A percentile compares a stretch with the other conserved stretches of the same genome.
Conservation (phyloP, 2,797 vertebrate species). For the Enteromius fasciolatus region DNA sequence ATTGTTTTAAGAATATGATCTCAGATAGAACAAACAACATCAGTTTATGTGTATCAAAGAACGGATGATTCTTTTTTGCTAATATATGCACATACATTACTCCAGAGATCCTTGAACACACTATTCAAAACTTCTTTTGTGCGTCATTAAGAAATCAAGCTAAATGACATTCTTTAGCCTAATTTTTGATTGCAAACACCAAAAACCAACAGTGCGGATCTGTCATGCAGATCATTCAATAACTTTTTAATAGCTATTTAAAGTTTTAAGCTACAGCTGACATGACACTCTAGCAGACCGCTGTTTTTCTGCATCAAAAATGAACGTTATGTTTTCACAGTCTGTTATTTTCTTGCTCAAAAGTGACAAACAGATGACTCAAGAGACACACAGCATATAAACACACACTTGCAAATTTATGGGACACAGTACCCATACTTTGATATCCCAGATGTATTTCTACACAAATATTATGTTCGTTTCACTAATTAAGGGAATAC, state of each 20-base stretch:
- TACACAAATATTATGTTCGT: slow-evolving; percentile 54
- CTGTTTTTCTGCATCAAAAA: slow-evolving; percentile 1
- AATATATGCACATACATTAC: background rate
- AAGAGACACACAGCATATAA: slow-evolving; percentile 10
- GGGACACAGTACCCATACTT: slow-evolving; percentile 32
- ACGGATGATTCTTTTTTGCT: background rate
- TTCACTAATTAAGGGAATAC: slow-evolving; percentile 48
- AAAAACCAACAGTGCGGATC: background rate
- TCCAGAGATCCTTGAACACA: background rate
- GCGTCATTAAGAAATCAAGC: background rate
- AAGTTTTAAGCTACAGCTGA: background rate
- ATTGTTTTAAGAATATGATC: background rate
- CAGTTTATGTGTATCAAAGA: background rate
- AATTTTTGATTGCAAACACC: background rate
- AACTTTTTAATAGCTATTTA: background rate
- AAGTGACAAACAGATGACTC: slow-evolving; percentile 43
- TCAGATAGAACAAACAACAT: background rate
- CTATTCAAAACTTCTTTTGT: background rate
- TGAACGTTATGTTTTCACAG: slow-evolving; percentile 11
- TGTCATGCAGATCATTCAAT: background rate
- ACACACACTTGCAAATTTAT: slow-evolving; percentile 26
- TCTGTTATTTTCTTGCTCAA: slow-evolving; percentile 42
- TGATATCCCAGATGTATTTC: slow-evolving; percentile 50
- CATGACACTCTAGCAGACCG: background rate
- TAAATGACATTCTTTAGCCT: background rate